These are phyloP conservation scores for Notothenia coriiceps DNA, from an alignment of 2,113 vertebrate genomes.

Conservation along the genomic window DNA sequence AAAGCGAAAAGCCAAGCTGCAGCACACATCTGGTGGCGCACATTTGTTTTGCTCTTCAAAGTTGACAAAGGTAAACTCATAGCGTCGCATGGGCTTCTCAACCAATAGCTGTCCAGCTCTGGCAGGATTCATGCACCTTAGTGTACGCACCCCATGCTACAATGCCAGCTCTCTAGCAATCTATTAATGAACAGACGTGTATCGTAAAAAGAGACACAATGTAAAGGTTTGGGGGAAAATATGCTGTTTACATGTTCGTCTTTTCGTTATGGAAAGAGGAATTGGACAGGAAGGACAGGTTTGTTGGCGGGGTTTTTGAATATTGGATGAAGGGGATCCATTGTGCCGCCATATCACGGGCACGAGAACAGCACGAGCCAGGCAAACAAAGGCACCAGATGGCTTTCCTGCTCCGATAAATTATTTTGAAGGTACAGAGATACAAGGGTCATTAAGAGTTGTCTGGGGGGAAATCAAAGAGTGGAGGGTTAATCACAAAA, in stretches of 20 bases:
- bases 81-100: conserved; percentile 65
- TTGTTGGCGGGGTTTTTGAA: conserved; percentile 78
- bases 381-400: conserved; percentile 83
- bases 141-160: not conserved
- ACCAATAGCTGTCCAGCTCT: conserved; percentile 49
- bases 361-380: conserved; percentile 88
- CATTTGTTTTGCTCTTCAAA: conserved; percentile 62
- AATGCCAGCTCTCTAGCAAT: not conserved
- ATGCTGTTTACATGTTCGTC: not conserved
- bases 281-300: conserved; percentile 33
- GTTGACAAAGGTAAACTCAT: conserved; percentile 56
- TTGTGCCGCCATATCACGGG: conserved; percentile 76
- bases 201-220: not conserved
- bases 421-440: conserved; percentile 60
- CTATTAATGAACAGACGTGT: not conserved
- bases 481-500: conserved; percentile 28
- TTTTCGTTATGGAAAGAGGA: not conserved
- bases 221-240: not conserved
- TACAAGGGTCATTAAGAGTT: conserved; percentile 61
- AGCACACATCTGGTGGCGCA: conserved; percentile 79
- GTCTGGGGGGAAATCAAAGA: conserved; percentile 47
- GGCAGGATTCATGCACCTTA: not conserved
- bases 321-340: conserved; percentile 56
- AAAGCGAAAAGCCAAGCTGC: conserved; percentile 85
- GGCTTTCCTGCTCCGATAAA: conserved; percentile 73